Conservation (phyloP, 2,113 vertebrate genomes). For the Lepus americanus region DNA sequence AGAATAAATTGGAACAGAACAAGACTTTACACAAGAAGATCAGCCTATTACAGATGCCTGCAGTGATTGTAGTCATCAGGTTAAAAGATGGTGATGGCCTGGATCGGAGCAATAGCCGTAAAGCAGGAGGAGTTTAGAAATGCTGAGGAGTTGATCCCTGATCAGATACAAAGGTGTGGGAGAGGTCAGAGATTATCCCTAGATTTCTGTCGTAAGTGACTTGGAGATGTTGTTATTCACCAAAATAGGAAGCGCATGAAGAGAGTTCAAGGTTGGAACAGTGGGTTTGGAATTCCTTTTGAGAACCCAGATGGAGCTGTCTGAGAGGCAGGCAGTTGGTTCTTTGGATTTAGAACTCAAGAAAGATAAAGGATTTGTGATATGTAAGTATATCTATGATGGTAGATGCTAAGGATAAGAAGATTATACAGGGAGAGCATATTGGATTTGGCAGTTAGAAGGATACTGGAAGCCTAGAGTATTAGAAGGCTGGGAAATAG, state of each 20-base stretch:
- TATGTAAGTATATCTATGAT: background rate
- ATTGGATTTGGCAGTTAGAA: slow-evolving; percentile 26
- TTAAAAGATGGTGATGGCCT: background rate
- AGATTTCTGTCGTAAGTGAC: slow-evolving; percentile 9
- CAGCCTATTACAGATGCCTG: background rate
- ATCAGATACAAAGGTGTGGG: background rate
- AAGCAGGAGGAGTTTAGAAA: background rate
- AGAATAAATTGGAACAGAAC: slow-evolving; percentile 31
- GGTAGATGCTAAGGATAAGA: slow-evolving; percentile 5
- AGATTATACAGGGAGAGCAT: background rate
- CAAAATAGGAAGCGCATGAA: background rate
- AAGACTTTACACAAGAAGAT: background rate
- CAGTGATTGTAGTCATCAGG: background rate
- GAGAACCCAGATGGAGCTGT: slow-evolving; percentile 11
- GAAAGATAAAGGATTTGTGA: slow-evolving; percentile 47
- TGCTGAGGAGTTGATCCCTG: slow-evolving; percentile 33
- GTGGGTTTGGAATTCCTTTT: slow-evolving; percentile 3
- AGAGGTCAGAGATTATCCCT: slow-evolving; percentile 35
- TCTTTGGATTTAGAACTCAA: slow-evolving; percentile 40
- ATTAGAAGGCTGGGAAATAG: background rate
- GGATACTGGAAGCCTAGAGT: background rate
- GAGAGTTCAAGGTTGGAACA: background rate
- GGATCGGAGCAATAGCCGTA: background rate
- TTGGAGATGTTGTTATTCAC: background rate
- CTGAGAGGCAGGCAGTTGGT: background rate